Evolutionary conservation across 2,113 vertebrate genomes (phyloP), one percentile per base, ranked within the genome.

Genomic region (Melozone crissalis): DNA sequence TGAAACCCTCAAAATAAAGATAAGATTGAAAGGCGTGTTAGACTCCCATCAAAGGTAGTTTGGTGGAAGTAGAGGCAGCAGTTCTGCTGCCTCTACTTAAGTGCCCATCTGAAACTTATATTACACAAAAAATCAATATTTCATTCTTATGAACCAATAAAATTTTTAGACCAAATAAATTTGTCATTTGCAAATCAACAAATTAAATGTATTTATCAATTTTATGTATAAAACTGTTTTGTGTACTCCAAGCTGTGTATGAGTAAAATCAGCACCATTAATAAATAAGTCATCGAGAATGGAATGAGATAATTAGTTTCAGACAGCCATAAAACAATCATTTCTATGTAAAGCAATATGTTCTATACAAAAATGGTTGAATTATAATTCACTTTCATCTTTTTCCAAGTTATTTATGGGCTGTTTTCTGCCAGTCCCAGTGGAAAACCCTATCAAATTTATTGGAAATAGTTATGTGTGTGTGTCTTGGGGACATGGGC

Each of bases 181-280:
- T 78, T 81, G 4, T 43, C 47, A 92, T 94, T 96, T 95, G 16
- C 9, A 87, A 94, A 78, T 79, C 78, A 89, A 95, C 95, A 89
- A 68, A 96, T 90, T 94, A 90, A 95, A 94, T 28, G 15, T 59
- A 69, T 90, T 87, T 95, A 91, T 90, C 89, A 89, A 88, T 92
- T 94, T 95, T 80, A 69, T 41, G 49, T 78, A 69, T 52, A 69
- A 94, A 89, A 65, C 5, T 73, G 20, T 55, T 96, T 74, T 41
- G n/a, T 62, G 39, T 72, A 81, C 27, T 74, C 52, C 87, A 92
- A 66, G 15, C 1, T 35, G 15, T 71, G 18, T 28, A 28, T 80
- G 30, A 68, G 28, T 87, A 33, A 89, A 96, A 94, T 91, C 68
- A 91, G 52, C 55, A 86, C 71, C 28, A 54, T 72, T 62, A 74